Percentiles rank a stretch among this genome's conserved stretches.
These are phyloP conservation scores for Erythrolamprus reginae DNA, from an alignment of 2,113 vertebrate species.

Conservation along the genomic window DNA sequence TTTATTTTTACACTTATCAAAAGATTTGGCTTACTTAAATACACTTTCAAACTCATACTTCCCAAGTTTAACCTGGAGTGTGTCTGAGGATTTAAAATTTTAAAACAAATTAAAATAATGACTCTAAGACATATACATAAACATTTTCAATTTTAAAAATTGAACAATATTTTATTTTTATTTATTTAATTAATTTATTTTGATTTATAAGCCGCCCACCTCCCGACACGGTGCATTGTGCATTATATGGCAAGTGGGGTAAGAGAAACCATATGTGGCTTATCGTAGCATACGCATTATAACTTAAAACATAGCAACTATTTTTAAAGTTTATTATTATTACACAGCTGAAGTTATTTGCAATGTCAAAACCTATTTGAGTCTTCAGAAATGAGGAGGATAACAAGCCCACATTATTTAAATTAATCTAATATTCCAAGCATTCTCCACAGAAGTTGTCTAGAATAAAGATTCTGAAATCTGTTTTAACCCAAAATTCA, in stretches of 20 bases:
- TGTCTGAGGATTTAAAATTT: neutral
- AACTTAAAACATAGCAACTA: neutral
- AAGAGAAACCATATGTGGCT: neutral
- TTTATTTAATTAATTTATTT: too few species aligned
- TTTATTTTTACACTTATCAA: neutral
- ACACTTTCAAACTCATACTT: neutral
- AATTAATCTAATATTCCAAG: constrained; percentile 1
- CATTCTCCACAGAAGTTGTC: neutral
- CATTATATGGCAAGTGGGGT: neutral
- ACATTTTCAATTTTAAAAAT: neutral
- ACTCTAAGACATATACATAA: neutral
- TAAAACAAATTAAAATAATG: neutral
- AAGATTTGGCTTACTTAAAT: neutral
- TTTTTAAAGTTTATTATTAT: neutral
- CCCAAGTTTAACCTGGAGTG: neutral
- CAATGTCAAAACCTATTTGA: constrained; percentile 1
- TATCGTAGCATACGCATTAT: neutral
- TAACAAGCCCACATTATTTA: constrained; percentile 20
- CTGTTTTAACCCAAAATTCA: neutral
- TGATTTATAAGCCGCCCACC: too few species aligned
- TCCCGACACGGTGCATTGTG: too few species aligned
- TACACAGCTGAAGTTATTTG: neutral
- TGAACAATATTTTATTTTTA: too few species aligned
- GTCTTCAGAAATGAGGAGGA: neutral
- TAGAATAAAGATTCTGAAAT: neutral